Evolutionary conservation across 2,113 vertebrate genomes (phyloP).

Genomic region (Pseudonaja textilis): DNA sequence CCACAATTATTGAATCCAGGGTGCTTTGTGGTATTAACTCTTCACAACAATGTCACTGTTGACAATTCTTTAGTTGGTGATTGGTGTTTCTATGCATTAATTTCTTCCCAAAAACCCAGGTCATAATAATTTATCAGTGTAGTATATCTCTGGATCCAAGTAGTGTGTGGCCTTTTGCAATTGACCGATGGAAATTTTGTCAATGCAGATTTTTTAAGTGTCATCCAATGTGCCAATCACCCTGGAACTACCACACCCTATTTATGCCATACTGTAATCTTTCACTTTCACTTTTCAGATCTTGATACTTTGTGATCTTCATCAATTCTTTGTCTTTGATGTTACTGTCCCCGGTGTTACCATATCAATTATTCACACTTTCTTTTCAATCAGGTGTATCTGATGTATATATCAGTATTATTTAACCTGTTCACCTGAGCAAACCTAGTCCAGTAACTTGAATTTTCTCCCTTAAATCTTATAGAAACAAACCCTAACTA

Average conservation of each 20-base stretch:
- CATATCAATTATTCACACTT: not conserved
- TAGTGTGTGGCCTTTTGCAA: not conserved
- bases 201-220: not conserved
- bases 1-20: too few relatives aligned
- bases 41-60: too few relatives aligned
- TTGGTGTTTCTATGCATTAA: not conserved
- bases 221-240: not conserved
- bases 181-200: not conserved
- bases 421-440: not conserved
- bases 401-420: not conserved
- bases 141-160: not conserved
- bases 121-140: not conserved
- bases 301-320: not conserved
- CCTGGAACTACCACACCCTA: not conserved
- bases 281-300: not conserved
- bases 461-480: not conserved
- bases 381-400: not conserved
- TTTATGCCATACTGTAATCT: not conserved
- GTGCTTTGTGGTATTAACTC: too few relatives aligned
- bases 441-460: not conserved
- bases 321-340: not conserved
- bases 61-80: too few relatives aligned
- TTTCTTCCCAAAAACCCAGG: not conserved
- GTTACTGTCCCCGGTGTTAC: not conserved
- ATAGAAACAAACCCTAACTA: not conserved